Evolutionary conservation across 2,888 invertebrate genomes (phyloP), one percentile per base, ranked within the genome.

Genomic region (Eupithecia dodoneata): DNA sequence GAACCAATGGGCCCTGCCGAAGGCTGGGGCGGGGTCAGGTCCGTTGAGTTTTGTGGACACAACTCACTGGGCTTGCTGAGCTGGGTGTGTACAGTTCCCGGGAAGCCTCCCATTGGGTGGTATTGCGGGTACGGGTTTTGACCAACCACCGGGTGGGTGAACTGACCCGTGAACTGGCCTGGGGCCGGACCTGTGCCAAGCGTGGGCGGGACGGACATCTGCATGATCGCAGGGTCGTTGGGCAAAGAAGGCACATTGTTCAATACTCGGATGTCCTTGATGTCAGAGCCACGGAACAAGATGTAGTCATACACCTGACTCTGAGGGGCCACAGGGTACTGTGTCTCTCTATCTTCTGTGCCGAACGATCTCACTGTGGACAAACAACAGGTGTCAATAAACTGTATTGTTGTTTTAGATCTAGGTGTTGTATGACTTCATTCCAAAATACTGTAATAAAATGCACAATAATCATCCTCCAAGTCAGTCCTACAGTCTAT

Each of bases 281-380:
- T 99, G 93, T 99, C 99, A 83, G 98, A 97, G 71, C 99, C 99
- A 84, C 99, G 97, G 95, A 99, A 99, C 85, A 99, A 96, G 88
- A 99, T 99, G 94, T 99, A 99, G 91, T 99, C 99, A 93, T 99
- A 99, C 75, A 99, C 98, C 93, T 99, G 99, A 94, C 98, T 99
- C 92, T 99, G 98, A 41, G 99, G 98, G 74, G 99, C 98, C 76
- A 99, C 99, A 80, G 99, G 99, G 90, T 97, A 98, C 89, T 98
- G 98, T 6, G 99, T 98, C 87, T 99, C 99, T 71, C 99, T 96
- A 90, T 99, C 99, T 95, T 99, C 99, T 63, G 99, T 99, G 76
- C 99, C 99, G 96, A 99, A 99, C 12, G 99, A 99, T 85, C 99
- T 97, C 83, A 99, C 99, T 99, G 95, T 76, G 96, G 94, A 89